These are phyloP conservation scores for Romanogobio albipinnatus DNA, from an alignment of 2,113 vertebrate genomes.

Conservation along the genomic window DNA sequence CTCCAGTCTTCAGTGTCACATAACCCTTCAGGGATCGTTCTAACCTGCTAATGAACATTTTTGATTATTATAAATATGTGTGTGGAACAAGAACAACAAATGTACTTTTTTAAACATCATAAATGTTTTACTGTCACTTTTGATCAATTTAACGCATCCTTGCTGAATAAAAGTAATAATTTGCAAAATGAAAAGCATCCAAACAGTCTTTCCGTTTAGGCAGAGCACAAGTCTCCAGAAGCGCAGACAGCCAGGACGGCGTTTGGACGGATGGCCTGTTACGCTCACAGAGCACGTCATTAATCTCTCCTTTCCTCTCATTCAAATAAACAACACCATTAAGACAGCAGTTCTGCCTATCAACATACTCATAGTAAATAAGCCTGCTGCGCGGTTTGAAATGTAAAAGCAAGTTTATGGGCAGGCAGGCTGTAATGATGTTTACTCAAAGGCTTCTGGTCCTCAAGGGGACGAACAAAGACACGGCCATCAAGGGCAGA, in stretches of 20 bases:
- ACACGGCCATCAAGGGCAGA: constrained; percentile 26
- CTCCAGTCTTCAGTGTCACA: no score
- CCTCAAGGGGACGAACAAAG: constrained; percentile 23
- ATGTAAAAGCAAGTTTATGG: constrained; percentile 29
- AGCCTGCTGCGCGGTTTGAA: constrained; percentile 15
- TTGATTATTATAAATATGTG: not conserved
- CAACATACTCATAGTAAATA: constrained; percentile 47
- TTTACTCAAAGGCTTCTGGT: constrained; percentile 45
- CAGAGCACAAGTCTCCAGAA: not conserved
- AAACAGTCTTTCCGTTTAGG: no score
- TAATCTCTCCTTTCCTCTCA: constrained; percentile 41
- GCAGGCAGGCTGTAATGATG: constrained; percentile 43
- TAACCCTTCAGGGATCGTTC: not conserved
- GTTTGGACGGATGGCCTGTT: constrained; percentile 31
- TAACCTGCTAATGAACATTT: not conserved
- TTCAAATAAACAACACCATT: constrained; percentile 47
- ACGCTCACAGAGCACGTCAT: constrained; percentile 28
- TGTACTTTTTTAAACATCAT: no score
- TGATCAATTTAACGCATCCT: not conserved
- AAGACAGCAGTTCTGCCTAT: constrained; percentile 28
- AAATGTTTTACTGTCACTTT: no score
- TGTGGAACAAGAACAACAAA: no score
- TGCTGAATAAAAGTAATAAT: no score
- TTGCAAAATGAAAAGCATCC: no score
- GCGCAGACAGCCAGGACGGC: not conserved